Evolutionary conservation across 2,888 invertebrate genomes (phyloP), one percentile per base, ranked within the genome.

Genomic region (Tineola bisselliella): DNA sequence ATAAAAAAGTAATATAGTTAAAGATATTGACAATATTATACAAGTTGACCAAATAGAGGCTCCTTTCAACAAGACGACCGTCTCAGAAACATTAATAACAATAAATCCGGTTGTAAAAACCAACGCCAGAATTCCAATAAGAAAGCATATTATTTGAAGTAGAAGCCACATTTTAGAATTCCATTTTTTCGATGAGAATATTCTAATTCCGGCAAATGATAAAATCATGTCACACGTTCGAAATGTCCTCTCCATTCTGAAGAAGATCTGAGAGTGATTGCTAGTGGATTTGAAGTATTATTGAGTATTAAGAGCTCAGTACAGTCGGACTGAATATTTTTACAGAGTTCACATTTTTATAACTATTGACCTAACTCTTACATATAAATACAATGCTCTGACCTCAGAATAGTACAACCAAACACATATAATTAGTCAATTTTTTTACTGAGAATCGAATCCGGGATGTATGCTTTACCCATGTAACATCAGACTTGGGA

Each of bases 31-130:
- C 77, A 83, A 79, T 1, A 84, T 81, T 0, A 81, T 69, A 1
- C 80, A 82, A 0, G 84, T 84, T 0, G 77, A 75, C 84, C 86
- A 87, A 44, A 84, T 74, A 62, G 81, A 80, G 13, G 81, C 78
- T 0, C 80, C 81, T 69, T 84, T 74, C n/a, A 84, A 83, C 58
- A 77, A 79, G 0, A 77, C 59, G 0, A 74, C 63, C 0, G 78
- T 64, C 61, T 87, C 68, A 0, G 72, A 70, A 1, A 63, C 64
- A 58, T 74, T 75, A 8, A 64, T 61, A 0, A 71, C 62, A 0
- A 84, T 77, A 62, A 80, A 87, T 1, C 68, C 75, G 0, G 77
- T 74, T 0, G 82, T 83, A 48, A 81, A 82, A 15, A 81, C 13
- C 48, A 60, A 48, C n/a, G 60, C 44, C 18, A 60, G 44, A 0